Evolutionary conservation across 2,797 vertebrate genomes (phyloP).

Genomic region (Sebastes flavidus): DNA sequence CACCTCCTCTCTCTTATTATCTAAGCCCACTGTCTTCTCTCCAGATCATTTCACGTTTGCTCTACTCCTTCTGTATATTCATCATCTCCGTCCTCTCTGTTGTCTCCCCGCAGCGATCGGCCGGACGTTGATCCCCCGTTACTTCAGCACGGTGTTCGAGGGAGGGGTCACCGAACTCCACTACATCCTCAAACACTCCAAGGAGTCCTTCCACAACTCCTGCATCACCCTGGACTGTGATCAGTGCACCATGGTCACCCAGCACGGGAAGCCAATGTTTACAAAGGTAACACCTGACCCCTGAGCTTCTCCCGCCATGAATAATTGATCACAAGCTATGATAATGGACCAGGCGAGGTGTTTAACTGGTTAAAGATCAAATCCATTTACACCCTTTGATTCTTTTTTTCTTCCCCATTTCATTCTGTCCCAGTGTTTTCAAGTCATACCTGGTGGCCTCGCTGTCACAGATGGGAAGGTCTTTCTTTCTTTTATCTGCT

Average conservation of each 20-base stretch:
- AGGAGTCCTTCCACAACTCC: constrained; percentile 99
- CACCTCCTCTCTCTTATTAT: not conserved
- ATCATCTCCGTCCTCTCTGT: constrained; percentile 21
- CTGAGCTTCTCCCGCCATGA: constrained; percentile 46
- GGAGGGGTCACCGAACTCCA: constrained; percentile 98
- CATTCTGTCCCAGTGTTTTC: not conserved
- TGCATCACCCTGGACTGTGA: constrained; percentile 99
- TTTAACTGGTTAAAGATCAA: constrained; percentile 70
- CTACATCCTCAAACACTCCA: constrained; percentile 98
- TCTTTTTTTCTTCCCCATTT: not conserved
- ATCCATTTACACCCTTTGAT: constrained; percentile 57
- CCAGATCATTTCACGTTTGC: not conserved
- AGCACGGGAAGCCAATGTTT: constrained; percentile 99
- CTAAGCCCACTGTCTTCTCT: not conserved
- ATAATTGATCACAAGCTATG: constrained; percentile 66
- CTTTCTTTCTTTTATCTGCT: not conserved
- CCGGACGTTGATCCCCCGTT: constrained; percentile 97
- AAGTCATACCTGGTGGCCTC: not conserved
- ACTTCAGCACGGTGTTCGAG: constrained; percentile 99
- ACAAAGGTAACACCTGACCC: constrained; percentile 89
- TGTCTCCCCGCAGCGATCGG: constrained; percentile 89
- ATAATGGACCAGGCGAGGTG: constrained; percentile 45
- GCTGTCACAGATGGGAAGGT: not conserved
- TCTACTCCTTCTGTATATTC: not conserved
- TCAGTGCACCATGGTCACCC: constrained; percentile 99